Conservation (phyloP, 1,140 invertebrate species). For the Ridgeia piscesae region DNA sequence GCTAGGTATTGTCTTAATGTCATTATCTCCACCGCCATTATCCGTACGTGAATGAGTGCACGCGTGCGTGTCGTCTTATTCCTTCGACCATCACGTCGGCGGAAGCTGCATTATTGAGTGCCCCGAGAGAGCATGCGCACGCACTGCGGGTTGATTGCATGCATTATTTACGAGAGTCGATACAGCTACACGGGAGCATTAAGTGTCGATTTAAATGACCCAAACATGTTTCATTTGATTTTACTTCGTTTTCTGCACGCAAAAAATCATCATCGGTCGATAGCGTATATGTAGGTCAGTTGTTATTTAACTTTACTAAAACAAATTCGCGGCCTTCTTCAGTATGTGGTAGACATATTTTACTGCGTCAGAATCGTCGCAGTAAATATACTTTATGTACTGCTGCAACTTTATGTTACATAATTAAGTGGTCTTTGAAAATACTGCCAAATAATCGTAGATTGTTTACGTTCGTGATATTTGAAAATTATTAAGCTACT, state of each 20-base stretch:
- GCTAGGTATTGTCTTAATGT: neutral
- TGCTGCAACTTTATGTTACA: no score
- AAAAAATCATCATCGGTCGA: neutral
- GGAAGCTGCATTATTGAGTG: neutral
- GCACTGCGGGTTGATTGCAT: neutral
- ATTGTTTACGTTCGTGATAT: no score
- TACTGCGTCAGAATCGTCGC: neutral
- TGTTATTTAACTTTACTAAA: neutral
- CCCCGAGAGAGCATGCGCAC: neutral
- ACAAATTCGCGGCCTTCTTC: neutral
- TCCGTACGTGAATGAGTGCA: neutral
- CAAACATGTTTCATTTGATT: neutral
- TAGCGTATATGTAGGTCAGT: neutral
- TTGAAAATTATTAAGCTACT: no score
- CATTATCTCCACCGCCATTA: neutral
- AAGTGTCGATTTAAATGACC: neutral
- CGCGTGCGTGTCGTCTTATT: neutral
- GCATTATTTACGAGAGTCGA: neutral
- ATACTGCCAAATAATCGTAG: no score
- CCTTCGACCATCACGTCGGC: neutral
- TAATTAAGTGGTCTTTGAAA: no score
- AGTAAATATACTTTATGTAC: neutral
- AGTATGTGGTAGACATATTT: neutral
- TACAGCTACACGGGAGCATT: neutral
- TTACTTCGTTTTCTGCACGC: neutral